Percentiles rank a stretch among this genome's conserved stretches.
Evolutionary conservation across 2,797 vertebrate species (phyloP).

Genomic region (Sylvilagus floridanus): DNA sequence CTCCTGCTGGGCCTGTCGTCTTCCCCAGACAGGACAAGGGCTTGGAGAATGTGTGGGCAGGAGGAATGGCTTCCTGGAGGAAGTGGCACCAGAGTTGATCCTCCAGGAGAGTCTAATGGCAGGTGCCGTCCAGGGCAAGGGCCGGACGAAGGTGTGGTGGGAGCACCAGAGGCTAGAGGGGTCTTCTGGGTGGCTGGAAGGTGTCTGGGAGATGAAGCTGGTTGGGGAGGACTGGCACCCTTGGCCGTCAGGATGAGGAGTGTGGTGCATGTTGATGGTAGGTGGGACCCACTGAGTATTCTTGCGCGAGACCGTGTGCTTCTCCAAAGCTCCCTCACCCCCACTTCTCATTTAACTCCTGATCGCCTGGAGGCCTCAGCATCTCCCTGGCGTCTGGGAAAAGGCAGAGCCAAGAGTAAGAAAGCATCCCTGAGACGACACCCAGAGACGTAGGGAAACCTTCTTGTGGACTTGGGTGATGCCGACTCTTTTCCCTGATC

Average conservation of each 20-base stretch:
- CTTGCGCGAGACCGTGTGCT: background rate
- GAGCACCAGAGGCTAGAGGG: background rate
- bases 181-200: background rate
- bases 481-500: background rate
- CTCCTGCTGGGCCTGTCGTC: too few relatives aligned
- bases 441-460: background rate
- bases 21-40: background rate
- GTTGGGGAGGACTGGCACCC: background rate
- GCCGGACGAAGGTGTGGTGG: background rate
- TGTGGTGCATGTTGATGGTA: background rate
- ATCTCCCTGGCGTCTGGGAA: slow-evolving; percentile 1
- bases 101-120: background rate
- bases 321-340: background rate
- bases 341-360: background rate
- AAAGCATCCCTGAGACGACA: background rate
- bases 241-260: background rate
- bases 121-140: background rate
- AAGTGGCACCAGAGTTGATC: background rate
- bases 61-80: background rate
- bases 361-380: background rate
- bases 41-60: background rate
- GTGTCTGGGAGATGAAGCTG: background rate
- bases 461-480: background rate
- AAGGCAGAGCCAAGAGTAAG: background rate
- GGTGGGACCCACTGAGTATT: background rate